Conservation (phyloP, 2,113 vertebrate genomes). For the Daubentonia madagascariensis region DNA sequence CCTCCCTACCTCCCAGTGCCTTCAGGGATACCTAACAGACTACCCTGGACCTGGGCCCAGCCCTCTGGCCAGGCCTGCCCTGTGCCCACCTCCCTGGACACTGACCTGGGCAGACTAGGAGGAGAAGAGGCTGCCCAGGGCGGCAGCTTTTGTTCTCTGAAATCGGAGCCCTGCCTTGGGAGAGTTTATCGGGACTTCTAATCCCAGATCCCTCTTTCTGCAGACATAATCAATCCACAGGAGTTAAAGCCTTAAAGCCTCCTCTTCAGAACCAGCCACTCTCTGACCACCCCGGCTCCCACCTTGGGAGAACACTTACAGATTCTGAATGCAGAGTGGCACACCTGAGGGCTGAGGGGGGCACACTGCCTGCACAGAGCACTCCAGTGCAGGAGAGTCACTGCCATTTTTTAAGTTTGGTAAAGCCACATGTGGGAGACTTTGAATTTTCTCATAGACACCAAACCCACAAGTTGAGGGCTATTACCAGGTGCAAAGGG, state of each 20-base stretch:
- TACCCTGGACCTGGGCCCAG: too few relatives aligned
- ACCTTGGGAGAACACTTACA: not conserved
- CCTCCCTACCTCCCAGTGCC: rapidly evolving
- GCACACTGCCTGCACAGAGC: too few relatives aligned
- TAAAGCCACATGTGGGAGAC: not conserved
- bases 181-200: not conserved
- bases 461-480: not conserved
- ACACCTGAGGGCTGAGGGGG: too few relatives aligned
- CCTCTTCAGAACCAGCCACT: not conserved
- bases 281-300: not conserved
- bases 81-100: not conserved
- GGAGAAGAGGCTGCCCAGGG: not conserved
- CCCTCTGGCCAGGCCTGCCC: not conserved
- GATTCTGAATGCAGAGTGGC: not conserved
- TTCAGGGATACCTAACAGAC: not conserved
- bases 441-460: not conserved
- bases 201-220: not conserved
- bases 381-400: too few relatives aligned
- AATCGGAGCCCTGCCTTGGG: not conserved
- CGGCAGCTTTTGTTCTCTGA: not conserved
- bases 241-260: not conserved
- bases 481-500: not conserved
- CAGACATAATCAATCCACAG: not conserved
- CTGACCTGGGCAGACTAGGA: not conserved
- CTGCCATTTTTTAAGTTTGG: not conserved